phyloP scores from a whole-genome alignment of 2,113 vertebrate genomes.

The Calidris pugnax region DNA sequence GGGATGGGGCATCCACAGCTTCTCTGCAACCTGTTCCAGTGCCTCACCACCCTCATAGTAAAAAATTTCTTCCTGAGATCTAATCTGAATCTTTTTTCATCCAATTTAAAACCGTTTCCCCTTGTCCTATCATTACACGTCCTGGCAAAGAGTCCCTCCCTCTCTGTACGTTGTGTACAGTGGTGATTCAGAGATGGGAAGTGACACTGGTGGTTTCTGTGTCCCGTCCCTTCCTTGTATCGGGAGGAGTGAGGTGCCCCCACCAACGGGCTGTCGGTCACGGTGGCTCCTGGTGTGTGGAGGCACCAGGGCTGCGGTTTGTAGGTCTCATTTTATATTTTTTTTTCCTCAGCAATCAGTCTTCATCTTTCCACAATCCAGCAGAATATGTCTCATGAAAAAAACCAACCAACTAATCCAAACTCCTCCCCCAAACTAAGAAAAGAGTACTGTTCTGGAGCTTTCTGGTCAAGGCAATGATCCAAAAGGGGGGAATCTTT shows the following conservation, averaged over 20 bases:
- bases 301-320: neutral
- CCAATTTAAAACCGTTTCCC: too few species aligned
- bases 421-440: neutral
- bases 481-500: neutral
- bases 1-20: too few species aligned
- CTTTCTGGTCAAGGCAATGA: neutral
- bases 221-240: neutral
- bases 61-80: too few species aligned
- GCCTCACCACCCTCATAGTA: too few species aligned
- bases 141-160: too few species aligned
- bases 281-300: neutral
- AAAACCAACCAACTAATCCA: neutral
- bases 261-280: rapidly evolving
- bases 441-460: neutral
- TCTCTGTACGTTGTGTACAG: too few species aligned
- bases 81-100: too few species aligned
- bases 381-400: neutral
- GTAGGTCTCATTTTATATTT: neutral
- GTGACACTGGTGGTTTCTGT: neutral
- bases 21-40: too few species aligned
- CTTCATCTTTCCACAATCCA: neutral
- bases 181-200: neutral
- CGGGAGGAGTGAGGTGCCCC: neutral
- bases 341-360: neutral
- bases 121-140: too few species aligned